Conservation (phyloP, 2,113 vertebrate species). For the Seriola aureovittata region DNA sequence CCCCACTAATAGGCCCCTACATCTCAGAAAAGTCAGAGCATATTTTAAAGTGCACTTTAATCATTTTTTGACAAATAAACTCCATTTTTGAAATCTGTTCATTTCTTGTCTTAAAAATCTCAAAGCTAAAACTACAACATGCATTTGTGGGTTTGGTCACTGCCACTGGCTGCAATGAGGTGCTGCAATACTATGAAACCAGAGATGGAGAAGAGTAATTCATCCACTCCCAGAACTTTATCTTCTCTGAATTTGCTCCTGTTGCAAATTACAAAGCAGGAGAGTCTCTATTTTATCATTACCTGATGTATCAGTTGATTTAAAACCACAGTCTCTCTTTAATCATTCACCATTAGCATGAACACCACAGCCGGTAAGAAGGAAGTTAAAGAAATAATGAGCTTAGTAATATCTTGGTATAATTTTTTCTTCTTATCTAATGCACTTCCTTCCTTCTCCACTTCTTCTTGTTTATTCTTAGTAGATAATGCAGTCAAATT, state of each 20-base stretch:
- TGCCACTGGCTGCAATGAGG: neutral
- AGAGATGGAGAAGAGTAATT: too few species aligned
- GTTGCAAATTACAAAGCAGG: neutral
- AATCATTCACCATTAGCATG: conserved; percentile 28
- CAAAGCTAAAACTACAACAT: neutral
- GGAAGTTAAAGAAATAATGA: conserved; percentile 24
- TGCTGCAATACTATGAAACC: too few species aligned
- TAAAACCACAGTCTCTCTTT: neutral
- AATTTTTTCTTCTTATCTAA: neutral
- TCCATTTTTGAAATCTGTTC: neutral
- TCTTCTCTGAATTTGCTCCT: neutral
- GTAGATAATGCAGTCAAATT: neutral
- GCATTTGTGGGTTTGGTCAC: neutral
- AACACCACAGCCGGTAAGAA: conserved; percentile 71
- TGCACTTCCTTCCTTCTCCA: neutral
- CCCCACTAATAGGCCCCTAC: neutral
- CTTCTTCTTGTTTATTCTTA: conserved; percentile 2
- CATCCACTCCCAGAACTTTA: neutral
- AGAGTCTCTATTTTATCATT: conserved; percentile 5
- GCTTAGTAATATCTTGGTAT: conserved; percentile 6
- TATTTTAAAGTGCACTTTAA: neutral
- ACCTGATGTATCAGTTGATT: conserved; percentile 4
- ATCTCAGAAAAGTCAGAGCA: neutral
- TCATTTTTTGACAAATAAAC: neutral
- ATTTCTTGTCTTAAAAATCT: neutral